Base-by-base conservation (phyloP, 1,140 invertebrate species). In the Ooceraea biroi region DNA sequence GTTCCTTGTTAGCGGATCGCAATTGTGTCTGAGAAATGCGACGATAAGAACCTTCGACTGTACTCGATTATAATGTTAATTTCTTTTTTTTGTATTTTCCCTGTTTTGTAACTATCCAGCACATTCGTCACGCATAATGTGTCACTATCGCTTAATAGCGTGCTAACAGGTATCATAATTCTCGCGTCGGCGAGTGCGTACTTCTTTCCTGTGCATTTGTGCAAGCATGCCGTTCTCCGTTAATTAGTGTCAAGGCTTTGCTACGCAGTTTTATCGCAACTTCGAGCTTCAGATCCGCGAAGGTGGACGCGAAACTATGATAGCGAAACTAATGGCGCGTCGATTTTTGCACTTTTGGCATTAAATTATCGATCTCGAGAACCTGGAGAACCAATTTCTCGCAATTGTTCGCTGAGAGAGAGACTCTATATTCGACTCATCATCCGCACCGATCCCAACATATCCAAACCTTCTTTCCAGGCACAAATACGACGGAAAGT, bases 241-340 rank as follows among this genome's bases (percentile, higher is more conserved):
- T 66, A 69, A 80, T 80, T 69, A 80, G 65, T 80, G 50, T 71
- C 76, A 80, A 80, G 65, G 76, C 36, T 71, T 30, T 19, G 3
- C 17, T 10, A 2, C 14, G 36, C 36, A 57, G 8, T 71, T 69
- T 58, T 44, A 58, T 66, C 12, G 36, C 61, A 57, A 52, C 60
- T 66, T 77, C 27, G 46, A 63, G 30, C 44, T 50, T 76, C 46
- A 10, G 27, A 52, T 8, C 14, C 19, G 36, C 58, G 19, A 65
- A 77, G 52, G 19, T 19, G 14, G 17, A 65, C 25, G 44, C 8
- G 25, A 4, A 27, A 78, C 7, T 7, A 7, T 7, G 36, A 2
- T 2, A 7, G 7, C 36, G 36, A 36, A 7, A 36, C 7, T 7
- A n/a, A n/a, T n/a, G n/a, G n/a, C 36, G 36, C 36, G 7, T 36